Conservation (phyloP, 2,888 invertebrate species). For the Agonopterix subpropinquella region DNA sequence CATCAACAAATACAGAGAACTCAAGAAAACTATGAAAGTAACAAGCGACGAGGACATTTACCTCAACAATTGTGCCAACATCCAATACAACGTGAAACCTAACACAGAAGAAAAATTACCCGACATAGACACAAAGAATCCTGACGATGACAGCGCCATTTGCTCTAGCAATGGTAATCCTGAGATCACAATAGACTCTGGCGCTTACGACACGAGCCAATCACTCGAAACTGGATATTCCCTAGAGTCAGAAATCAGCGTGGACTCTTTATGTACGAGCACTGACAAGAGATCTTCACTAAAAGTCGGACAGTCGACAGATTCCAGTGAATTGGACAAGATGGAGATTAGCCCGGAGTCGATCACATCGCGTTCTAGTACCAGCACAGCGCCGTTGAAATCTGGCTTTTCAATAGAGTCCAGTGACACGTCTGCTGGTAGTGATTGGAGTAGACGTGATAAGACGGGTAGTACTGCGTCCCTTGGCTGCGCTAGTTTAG, state of each 20-base stretch:
- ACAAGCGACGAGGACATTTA: slow-evolving; percentile 62
- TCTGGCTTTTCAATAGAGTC: slow-evolving; percentile 78
- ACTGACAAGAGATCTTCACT: slow-evolving; percentile 76
- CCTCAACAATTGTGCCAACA: slow-evolving; percentile 66
- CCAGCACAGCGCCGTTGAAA: slow-evolving; percentile 69
- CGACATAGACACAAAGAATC: slow-evolving; percentile 58
- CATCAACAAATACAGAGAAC: slow-evolving; percentile 65
- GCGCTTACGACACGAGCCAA: slow-evolving; percentile 65
- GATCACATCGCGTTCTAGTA: slow-evolving; percentile 65
- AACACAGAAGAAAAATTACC: slow-evolving; percentile 48
- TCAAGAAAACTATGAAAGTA: slow-evolving; percentile 64
- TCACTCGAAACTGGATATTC: slow-evolving; percentile 71
- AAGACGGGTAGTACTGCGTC: slow-evolving; percentile 78
- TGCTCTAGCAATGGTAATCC: slow-evolving; percentile 69
- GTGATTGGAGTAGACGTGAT: slow-evolving; percentile 76
- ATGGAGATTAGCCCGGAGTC: slow-evolving; percentile 74
- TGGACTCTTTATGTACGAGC: slow-evolving; percentile 73
- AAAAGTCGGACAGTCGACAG: slow-evolving; percentile 79
- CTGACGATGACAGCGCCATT: slow-evolving; percentile 67
- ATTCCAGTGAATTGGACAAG: slow-evolving; percentile 80
- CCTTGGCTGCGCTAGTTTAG: slow-evolving; percentile 78
- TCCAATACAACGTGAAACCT: slow-evolving; percentile 53
- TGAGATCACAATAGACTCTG: slow-evolving; percentile 68
- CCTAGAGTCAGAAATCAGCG: slow-evolving; percentile 73
- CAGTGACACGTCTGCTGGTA: slow-evolving; percentile 77